Percentiles rank a stretch among this genome's conserved stretches.
These are phyloP conservation scores for Oriolus oriolus DNA, from an alignment of 2,113 vertebrate species.

Conservation along the genomic window DNA sequence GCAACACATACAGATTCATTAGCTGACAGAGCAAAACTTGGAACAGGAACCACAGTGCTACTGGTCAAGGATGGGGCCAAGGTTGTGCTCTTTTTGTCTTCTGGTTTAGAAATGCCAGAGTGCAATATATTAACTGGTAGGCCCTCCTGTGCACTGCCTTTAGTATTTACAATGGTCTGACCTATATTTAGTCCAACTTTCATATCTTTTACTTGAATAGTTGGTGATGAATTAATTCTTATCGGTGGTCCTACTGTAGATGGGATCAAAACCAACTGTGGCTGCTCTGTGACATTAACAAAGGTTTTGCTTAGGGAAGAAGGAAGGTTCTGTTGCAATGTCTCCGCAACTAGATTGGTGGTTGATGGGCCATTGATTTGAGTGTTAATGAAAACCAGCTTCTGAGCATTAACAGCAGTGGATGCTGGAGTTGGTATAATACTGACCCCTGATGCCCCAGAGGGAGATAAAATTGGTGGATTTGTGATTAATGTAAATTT, in stretches of 20 bases:
- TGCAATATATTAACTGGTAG: conserved; percentile 72
- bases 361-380: conserved; percentile 61
- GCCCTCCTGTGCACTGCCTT: conserved; percentile 67
- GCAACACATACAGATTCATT: conserved; percentile 51
- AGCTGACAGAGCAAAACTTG: conserved; percentile 39
- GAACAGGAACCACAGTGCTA: conserved; percentile 46
- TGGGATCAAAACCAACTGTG: conserved; percentile 76
- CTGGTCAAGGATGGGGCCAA: conserved; percentile 31
- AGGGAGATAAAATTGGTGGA: conserved; percentile 70
- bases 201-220: conserved; percentile 79
- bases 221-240: conserved; percentile 72
- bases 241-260: conserved; percentile 69
- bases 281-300: conserved; percentile 69
- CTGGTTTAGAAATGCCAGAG: conserved; percentile 67
- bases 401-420: conserved; percentile 68
- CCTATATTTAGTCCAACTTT: conserved; percentile 81
- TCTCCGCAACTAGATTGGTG: conserved; percentile 54
- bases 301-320: conserved; percentile 62
- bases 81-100: conserved; percentile 51
- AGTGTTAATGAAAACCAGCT: conserved; percentile 84
- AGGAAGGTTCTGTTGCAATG: conserved; percentile 65
- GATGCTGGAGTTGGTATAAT: conserved; percentile 64
- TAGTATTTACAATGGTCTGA: conserved; percentile 74
- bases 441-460: conserved; percentile 63
- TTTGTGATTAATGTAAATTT: conserved; percentile 84